phyloP scores from a whole-genome alignment of 2,797 vertebrate genomes.

The Leptoclinus maculatus region DNA sequence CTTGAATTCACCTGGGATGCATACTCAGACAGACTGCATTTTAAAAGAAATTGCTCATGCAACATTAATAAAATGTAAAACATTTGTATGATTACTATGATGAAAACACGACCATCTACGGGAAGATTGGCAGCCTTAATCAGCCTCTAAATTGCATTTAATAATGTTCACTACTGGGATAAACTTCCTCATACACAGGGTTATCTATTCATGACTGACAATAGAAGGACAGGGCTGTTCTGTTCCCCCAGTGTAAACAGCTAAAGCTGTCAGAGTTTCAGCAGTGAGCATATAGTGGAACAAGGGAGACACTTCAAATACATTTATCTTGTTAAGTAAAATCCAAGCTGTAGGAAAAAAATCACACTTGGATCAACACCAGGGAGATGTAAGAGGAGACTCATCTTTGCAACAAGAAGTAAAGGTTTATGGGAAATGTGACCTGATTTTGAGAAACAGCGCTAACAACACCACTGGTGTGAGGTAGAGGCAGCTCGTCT shows the following conservation, averaged over 20 bases:
- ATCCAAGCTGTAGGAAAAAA: slow-evolving; percentile 15
- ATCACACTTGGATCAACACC: slow-evolving; percentile 18
- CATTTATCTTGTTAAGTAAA: slow-evolving; percentile 31
- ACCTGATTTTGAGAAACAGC: slow-evolving; percentile 26
- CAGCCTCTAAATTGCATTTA: not conserved
- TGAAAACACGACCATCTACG: not conserved
- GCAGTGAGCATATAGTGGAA: slow-evolving; percentile 15
- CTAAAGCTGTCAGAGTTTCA: slow-evolving; percentile 20
- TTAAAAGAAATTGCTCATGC: not conserved
- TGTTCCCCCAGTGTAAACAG: slow-evolving; percentile 41
- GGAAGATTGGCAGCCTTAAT: not conserved
- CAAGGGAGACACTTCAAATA: slow-evolving; percentile 32
- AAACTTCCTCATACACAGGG: not conserved
- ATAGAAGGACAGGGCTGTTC: not conserved
- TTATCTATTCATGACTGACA: not conserved
- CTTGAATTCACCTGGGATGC: not conserved
- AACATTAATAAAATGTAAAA: not conserved
- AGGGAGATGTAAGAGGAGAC: slow-evolving; percentile 8
- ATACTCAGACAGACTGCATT: not conserved
- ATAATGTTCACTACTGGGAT: not conserved
- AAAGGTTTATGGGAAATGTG: slow-evolving; percentile 5
- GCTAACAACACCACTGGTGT: not conserved
- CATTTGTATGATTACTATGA: not conserved
- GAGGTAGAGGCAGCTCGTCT: not conserved
- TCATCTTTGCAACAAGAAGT: slow-evolving; percentile 4